Base-by-base conservation (phyloP, 2,797 vertebrate species). In the Notolepis coatsorum region DNA sequence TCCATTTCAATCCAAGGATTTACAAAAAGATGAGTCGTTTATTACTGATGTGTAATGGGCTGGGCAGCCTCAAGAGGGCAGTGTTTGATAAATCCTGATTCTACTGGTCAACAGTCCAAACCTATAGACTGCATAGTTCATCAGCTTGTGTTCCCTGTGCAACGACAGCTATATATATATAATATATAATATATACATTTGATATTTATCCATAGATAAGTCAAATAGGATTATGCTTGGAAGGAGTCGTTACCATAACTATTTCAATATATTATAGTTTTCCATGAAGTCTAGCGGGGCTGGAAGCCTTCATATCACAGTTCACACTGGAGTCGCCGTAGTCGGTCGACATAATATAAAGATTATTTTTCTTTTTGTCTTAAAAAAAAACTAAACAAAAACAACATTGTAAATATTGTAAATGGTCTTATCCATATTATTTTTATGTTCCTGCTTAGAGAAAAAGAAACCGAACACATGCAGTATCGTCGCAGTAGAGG, bases 211-310 rank as follows among this genome's bases (percentile, higher is more conserved):
- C 49, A 71, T 39, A 74, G 74, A 56, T 68, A 59, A 80, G 51
- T 48, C 25, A 15, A 28, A 24, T 51, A 50, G 35, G 21, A 30
- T 51, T 42, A 57, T 25, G 50, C 62, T 63, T 67, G 53, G 10
- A 46, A 50, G 18, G 37, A 8, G 38, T 41, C 39, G 38, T 56
- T 61, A n/a, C 55, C 3, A 30, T 37, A 33, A 38, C 30, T 50
- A 65, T 61, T 62, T 62, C 12, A 60, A 56, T 42, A 48, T 55
- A 54, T 74, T 31, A 58, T 35, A 56, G 77, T 50, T 46, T 78
- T 86, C 62, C 58, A 66, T 67, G 73, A 60, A 55, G 79, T 90
- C 79, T 91, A 89, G 88, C 87, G 84, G 86, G 75, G 75, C 86
- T 93, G 82, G 85, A 90, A 61, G 39, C 62, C 23, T 73, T 48